phyloP scores from a whole-genome alignment of 2,797 vertebrate species.

The Hemitrygon akajei region DNA sequence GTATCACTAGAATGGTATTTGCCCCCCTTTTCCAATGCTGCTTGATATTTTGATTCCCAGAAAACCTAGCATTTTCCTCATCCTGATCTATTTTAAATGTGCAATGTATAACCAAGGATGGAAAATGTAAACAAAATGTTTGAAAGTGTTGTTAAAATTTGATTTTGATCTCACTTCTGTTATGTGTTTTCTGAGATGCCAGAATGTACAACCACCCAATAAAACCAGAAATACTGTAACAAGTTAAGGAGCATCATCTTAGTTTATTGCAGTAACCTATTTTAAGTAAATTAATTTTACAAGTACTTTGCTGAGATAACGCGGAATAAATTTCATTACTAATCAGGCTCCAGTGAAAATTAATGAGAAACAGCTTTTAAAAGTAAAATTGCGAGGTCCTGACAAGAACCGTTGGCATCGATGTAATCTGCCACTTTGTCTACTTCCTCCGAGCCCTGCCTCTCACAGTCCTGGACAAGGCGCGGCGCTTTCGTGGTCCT shows the following conservation, averaged over 20 bases:
- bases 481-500: background rate
- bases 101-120: no score
- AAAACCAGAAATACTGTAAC: background rate
- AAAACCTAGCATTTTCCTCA: no score
- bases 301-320: background rate
- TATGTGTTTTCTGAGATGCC: background rate
- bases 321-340: background rate
- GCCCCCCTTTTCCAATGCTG: no score
- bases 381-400: background rate
- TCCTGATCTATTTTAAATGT: no score
- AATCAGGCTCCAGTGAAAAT: background rate
- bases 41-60: no score
- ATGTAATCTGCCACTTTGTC: background rate
- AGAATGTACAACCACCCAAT: background rate
- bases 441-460: background rate
- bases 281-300: background rate
- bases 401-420: background rate
- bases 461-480: background rate
- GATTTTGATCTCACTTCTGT: no score
- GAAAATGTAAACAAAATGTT: no score
- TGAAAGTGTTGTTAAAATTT: no score
- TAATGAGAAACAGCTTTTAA: background rate
- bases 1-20: no score
- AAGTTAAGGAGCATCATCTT: background rate
- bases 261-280: background rate